Conservation (phyloP, 2,888 invertebrate genomes). For the Odontomyia ornata region DNA sequence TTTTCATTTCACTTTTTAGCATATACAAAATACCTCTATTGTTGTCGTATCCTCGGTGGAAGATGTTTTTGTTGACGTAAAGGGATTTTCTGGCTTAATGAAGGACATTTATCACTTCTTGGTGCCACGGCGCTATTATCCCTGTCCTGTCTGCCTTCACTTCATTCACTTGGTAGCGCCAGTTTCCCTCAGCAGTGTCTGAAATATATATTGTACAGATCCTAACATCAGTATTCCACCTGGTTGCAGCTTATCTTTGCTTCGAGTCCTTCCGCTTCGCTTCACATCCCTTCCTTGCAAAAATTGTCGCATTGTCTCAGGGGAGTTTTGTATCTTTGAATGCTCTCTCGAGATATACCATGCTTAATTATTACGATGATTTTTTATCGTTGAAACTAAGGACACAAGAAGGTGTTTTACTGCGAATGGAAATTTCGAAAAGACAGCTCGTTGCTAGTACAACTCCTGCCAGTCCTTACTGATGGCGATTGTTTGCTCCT, state of each 20-base stretch:
- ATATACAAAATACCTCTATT: conserved; percentile 11
- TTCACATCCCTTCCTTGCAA: background rate
- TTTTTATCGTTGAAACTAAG: conserved; percentile 16
- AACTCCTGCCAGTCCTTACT: no score
- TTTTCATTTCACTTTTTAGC: conserved; percentile 9
- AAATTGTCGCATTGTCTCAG: conserved; percentile 11
- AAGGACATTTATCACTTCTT: conserved; percentile 45
- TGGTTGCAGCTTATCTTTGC: conserved; percentile 19
- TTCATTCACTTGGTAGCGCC: conserved; percentile 11
- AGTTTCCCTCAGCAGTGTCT: background rate
- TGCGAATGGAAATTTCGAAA: conserved; percentile 16
- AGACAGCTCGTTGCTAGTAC: background rate
- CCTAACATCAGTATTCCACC: background rate
- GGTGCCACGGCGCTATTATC: conserved; percentile 4
- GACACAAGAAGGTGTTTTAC: conserved; percentile 21
- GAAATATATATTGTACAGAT: background rate
- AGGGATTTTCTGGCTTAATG: conserved; percentile 45
- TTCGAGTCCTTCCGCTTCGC: background rate
- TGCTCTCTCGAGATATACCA: background rate
- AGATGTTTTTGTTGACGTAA: conserved; percentile 45
- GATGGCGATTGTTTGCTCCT: background rate
- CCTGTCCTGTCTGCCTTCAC: background rate
- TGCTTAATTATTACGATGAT: conserved; percentile 35
- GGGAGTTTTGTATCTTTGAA: background rate
- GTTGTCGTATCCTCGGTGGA: conserved; percentile 6